Conservation (phyloP, 2,888 invertebrate species). For the Drepanosiphum platanoidis region DNA sequence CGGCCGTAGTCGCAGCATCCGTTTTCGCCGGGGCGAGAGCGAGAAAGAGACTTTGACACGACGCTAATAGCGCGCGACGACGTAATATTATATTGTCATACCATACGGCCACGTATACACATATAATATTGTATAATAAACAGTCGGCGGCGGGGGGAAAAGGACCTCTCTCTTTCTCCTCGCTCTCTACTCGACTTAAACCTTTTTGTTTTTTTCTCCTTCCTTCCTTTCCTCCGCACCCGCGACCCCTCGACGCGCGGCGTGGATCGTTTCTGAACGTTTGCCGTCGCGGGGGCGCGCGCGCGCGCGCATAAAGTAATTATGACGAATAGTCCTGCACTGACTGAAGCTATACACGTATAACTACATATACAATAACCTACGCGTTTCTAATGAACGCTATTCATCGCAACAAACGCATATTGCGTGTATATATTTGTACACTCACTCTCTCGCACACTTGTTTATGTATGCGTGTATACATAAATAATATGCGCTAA, state of each 20-base stretch:
- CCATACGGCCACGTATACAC: background rate
- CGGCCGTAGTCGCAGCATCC: background rate
- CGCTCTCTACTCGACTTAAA: too few relatives aligned
- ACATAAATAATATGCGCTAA: background rate
- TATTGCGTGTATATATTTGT: background rate
- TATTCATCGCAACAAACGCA: background rate
- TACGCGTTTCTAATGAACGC: constrained; percentile 46
- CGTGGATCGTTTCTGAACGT: constrained; percentile 19
- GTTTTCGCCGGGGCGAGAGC: constrained; percentile 11
- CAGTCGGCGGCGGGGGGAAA: background rate
- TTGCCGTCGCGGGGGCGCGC: background rate
- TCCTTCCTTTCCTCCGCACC: too few relatives aligned
- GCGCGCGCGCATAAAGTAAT: constrained; percentile 21
- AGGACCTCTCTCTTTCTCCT: too few relatives aligned
- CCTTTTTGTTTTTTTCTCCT: background rate
- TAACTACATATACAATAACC: background rate
- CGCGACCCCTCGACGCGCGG: too few relatives aligned
- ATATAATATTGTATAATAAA: background rate
- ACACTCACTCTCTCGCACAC: background rate
- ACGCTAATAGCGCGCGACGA: constrained; percentile 33
- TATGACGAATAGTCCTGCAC: constrained; percentile 47
- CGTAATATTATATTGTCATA: background rate
- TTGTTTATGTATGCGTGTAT: background rate
- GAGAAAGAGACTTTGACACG: background rate
- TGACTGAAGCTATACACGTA: background rate